Evolutionary conservation across 1,140 invertebrate species (phyloP), one percentile per base, ranked within the genome.

Genomic region (Scaptomyza montana): DNA sequence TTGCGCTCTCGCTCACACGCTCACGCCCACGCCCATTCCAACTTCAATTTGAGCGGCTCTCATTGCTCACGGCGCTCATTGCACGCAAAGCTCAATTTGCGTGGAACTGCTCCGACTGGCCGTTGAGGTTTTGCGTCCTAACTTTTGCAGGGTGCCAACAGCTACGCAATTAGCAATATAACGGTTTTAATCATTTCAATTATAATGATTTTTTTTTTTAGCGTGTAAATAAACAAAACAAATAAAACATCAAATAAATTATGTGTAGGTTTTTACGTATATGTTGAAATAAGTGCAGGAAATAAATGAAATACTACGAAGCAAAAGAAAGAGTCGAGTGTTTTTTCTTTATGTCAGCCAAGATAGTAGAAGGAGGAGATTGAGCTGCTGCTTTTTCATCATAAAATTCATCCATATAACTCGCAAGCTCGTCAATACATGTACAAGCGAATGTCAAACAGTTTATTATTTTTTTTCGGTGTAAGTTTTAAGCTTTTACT

Each of bases 71-170:
- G 61, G 65, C 50, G 49, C 56, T 89, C 75, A 91, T 75, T 91
- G 77, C 59, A 91, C 80, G 54, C 77, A 79, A 63, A 91, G 74
- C 65, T 91, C 82, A 89, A 91, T 89, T 78, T 91, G 90, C 68
- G 78, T 89, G 68, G 86, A 91, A 74, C 84, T 91, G 84, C 90
- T 91, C 82, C 87, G 90, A 81, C 90, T 91, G 80, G 77, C 82
- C 82, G 36, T 63, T 76, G 90, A 91, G 68, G 87, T 78, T 90
- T 92, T 91, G 79, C 90, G 90, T 82, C 75, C 90, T 80, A 92
- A 65, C 86, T 92, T 92, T 92, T 92, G 90, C 57, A 92, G 76
- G 70, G 85, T 77, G 77, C 90, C 90, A 78, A 91, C 90, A 85
- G 90, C 90, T 92, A 70, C 60, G 60, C 54, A 76, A 66, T 78